Evolutionary conservation across 1,140 invertebrate genomes (phyloP), one percentile per base, ranked within the genome.

Genomic region (Palaemon carinicauda): DNA sequence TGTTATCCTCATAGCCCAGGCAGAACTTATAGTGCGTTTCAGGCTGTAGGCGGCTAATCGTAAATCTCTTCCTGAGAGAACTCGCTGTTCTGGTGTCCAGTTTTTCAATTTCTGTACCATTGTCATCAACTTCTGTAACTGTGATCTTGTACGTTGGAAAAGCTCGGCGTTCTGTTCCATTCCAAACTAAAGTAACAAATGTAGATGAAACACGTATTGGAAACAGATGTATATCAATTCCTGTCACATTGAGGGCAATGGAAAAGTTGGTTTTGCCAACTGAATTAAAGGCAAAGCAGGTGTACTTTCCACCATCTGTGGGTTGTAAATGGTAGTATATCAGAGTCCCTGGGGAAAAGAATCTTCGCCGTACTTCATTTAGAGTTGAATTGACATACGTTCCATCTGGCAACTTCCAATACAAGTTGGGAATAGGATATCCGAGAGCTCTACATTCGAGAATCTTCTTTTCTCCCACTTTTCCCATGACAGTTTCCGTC

Each of bases 181-280:
- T 92, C 91, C 92, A 92, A 3, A 92, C 90, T 19, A 93, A 90
- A 0, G 92, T 92, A 29, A 93, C 91, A 84, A 91, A 92, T 75
- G 91, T 92, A 53, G 91, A 90, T 4, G 92, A 89, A 3, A 91
- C 89, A 12, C 89, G 89, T 3, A 90, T 88, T 5, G 91, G 89
- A 83, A 91, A 90, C 17, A 93, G 87, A 27, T 91, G 89, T 10
- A 93, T 90, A 51, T 92, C 91, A 41, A 92, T 92, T 69, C 91
- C 90, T 33, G 88, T 90, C 10, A 92, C 91, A 29, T 73, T 83
- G 12, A 90, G 79, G 15, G 74, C 79, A 27, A 90, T 78, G 21
- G 78, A 90, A 1, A 90, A 52, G 12, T 65, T 50, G 1, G 82
- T 84, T 54, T 78, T 81, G 10, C 90, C 91, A 0, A 88, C 14